Evolutionary conservation across 2,797 vertebrate species (phyloP).

Genomic region (Aphelocoma californica): DNA sequence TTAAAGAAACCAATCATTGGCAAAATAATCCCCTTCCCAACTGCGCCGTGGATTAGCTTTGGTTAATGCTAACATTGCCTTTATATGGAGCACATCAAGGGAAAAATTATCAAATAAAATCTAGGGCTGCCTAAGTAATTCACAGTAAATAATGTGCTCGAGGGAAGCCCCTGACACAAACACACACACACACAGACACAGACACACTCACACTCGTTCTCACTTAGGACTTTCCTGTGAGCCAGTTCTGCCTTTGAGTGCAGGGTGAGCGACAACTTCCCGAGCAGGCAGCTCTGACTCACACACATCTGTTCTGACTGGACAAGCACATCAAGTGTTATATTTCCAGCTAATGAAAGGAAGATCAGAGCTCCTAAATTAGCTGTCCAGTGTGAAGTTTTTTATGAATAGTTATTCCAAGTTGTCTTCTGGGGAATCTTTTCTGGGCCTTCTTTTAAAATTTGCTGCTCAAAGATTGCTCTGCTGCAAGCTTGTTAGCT

Average conservation of each 20-base stretch:
- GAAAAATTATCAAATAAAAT: slow-evolving; percentile 49
- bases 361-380: slow-evolving; percentile 11
- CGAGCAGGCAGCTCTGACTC: background rate
- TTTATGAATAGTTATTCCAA: slow-evolving; percentile 7
- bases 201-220: background rate
- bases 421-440: slow-evolving; percentile 1
- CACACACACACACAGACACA: too few relatives aligned
- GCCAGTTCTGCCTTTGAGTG: background rate
- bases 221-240: background rate
- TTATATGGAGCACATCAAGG: slow-evolving; percentile 20
- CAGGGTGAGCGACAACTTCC: background rate
- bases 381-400: background rate
- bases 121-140: slow-evolving; percentile 21
- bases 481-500: background rate
- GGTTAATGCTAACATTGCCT: slow-evolving; percentile 41
- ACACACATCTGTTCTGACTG: background rate
- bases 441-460: background rate
- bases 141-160: background rate
- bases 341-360: background rate
- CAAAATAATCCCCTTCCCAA: slow-evolving; percentile 57
- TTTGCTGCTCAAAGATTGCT: background rate
- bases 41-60: background rate
- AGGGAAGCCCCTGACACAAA: background rate
- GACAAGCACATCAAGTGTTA: background rate
- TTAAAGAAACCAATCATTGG: slow-evolving; percentile 45